Base-by-base conservation (phyloP, 2,888 invertebrate genomes). In the Elysia crispata region DNA sequence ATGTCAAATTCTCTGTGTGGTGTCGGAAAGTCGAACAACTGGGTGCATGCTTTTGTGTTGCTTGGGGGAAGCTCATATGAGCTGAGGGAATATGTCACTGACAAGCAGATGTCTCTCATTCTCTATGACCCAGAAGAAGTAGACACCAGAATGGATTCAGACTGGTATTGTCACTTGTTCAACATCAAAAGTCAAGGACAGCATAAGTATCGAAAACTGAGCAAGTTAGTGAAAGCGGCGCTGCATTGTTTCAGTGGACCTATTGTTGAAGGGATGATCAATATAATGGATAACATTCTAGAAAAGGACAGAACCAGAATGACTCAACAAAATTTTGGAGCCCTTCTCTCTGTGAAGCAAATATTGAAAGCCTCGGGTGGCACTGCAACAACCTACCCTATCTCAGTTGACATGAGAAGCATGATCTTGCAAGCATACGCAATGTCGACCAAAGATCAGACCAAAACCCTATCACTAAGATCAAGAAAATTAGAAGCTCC, bases 221-320 rank as follows among this genome's bases (percentile, higher is more conserved):
- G 49, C 49, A n/a, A n/a, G 23, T 30, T 77, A 15, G 69, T 66
- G 23, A 50, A 28, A 31, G 70, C 77, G 54, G 8, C n/a, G n/a
- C 31, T 77, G 57, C n/a, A 30, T 13, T 18, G 62, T 13, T 77
- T 77, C 64, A 69, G 50, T 57, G 77, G 77, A 13, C 69, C 77
- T 15, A 20, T 77, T 23, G 77, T 77, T 15, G 77, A 77, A 28
- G 30, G 50, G 1, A 64, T 70, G 18, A 70, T 77, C 60, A 77
- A 77, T 25, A 50, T 70, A 8, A 77, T 77, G 77, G 77, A 77
- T 77, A 70, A 77, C 33, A 49, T 50, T 25, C 18, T 77, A 1
- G 57, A 57, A 18, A 20, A 13, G 11, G 77, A 77, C 77, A 50
- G 70, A 57, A 57, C 70, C 31, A 77, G 69, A 20, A 30, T 77